Evolutionary conservation across 1,140 invertebrate species (phyloP).

Genomic region (Drosophila obscura): DNA sequence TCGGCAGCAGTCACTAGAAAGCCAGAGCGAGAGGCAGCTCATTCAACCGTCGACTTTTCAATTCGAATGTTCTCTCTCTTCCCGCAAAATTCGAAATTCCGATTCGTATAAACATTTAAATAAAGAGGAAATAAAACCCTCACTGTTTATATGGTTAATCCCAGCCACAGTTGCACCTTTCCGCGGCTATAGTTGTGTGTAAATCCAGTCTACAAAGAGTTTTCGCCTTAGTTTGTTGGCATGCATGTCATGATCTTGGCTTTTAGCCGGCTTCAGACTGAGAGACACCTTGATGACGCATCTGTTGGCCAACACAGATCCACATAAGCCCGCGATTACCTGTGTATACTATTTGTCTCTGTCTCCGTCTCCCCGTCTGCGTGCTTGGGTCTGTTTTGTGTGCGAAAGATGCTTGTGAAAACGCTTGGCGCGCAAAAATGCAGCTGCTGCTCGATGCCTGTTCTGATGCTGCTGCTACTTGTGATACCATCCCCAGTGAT

Average conservation of each 20-base stretch:
- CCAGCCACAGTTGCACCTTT: background rate
- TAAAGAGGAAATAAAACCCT: slow-evolving; percentile 25
- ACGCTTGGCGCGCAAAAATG: slow-evolving; percentile 70
- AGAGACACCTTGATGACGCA: slow-evolving; percentile 70
- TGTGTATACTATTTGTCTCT: slow-evolving; percentile 19
- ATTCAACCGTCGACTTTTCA: slow-evolving; percentile 38
- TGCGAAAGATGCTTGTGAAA: slow-evolving; percentile 60
- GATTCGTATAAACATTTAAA: slow-evolving; percentile 13
- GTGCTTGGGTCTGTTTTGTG: slow-evolving; percentile 27
- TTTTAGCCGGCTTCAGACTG: slow-evolving; percentile 63
- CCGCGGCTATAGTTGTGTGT: slow-evolving; percentile 10
- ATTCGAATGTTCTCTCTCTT: slow-evolving; percentile 29
- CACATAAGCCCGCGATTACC: slow-evolving; percentile 35
- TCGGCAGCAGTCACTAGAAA: slow-evolving; percentile 61
- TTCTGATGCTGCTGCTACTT: slow-evolving; percentile 11
- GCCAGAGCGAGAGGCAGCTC: slow-evolving; percentile 52
- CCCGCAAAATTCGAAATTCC: slow-evolving; percentile 1
- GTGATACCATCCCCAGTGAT: background rate
- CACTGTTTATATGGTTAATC: slow-evolving; percentile 28
- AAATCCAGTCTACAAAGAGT: slow-evolving; percentile 18
- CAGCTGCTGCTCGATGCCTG: slow-evolving; percentile 36
- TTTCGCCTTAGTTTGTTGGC: slow-evolving; percentile 34
- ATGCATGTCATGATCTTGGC: slow-evolving; percentile 74
- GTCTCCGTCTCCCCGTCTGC: slow-evolving; percentile 25
- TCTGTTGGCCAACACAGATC: slow-evolving; percentile 44